Conservation (phyloP, 2,113 vertebrate species). For the Tyto alba region DNA sequence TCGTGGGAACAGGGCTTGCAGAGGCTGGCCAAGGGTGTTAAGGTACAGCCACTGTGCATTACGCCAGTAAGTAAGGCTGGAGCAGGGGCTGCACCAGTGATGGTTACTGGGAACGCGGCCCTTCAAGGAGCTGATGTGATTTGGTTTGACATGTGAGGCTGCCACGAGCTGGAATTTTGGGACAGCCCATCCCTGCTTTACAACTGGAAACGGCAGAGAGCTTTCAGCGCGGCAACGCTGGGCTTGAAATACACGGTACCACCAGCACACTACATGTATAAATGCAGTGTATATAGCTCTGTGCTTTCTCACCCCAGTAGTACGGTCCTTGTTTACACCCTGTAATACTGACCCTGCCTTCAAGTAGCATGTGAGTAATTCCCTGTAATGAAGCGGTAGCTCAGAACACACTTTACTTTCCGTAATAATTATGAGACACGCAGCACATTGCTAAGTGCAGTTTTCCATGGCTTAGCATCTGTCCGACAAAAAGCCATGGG, state of each 20-base stretch:
- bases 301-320: not conserved
- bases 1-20: not conserved
- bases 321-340: not conserved
- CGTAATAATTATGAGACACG: not conserved
- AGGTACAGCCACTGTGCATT: not conserved
- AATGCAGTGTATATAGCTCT: rapidly evolving
- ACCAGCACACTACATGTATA: not conserved
- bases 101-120: not conserved
- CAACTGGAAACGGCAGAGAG: not conserved
- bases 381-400: not conserved
- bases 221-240: not conserved
- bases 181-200: too few species aligned
- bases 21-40: not conserved
- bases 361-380: not conserved
- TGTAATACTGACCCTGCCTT: too few species aligned
- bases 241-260: not conserved
- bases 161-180: not conserved
- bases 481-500: not conserved
- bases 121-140: too few species aligned
- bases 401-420: too few species aligned
- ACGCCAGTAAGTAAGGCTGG: not conserved
- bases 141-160: not conserved
- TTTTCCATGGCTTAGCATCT: not conserved
- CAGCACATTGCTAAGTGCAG: not conserved
- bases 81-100: not conserved